A percentile compares a stretch with the other conserved stretches of the same genome.
These are phyloP conservation scores for Catajapyx aquilonaris DNA, from an alignment of 1,140 invertebrate species.

Conservation along the genomic window DNA sequence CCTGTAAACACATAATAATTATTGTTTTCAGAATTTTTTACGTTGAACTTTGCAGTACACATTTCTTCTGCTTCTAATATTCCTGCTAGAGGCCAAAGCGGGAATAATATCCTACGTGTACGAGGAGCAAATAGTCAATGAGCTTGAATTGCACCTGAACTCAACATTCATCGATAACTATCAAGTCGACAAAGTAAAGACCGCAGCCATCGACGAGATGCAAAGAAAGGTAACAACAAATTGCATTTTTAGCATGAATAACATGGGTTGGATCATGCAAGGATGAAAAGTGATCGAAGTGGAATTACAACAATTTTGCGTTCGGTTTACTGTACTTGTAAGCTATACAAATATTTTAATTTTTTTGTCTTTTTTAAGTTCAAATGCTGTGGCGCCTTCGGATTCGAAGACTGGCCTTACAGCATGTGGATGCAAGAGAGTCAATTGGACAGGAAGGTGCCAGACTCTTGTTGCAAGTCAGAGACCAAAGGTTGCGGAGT, in stretches of 20 bases:
- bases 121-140: constrained; percentile 49
- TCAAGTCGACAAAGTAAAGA: constrained; percentile 36
- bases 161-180: constrained; percentile 52
- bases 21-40: too few species aligned
- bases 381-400: constrained; percentile 55
- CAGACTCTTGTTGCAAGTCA: constrained; percentile 67
- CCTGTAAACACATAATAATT: too few species aligned
- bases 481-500: constrained; percentile 38
- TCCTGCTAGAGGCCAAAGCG: constrained; percentile 53
- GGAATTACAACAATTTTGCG: too few species aligned
- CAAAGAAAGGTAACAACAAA: constrained; percentile 56
- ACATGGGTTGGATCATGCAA: too few species aligned
- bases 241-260: too few species aligned
- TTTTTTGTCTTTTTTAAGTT: constrained; percentile 31
- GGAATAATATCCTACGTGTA: constrained; percentile 63
- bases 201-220: constrained; percentile 53
- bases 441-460: constrained; percentile 31
- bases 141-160: constrained; percentile 50
- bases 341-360: too few species aligned
- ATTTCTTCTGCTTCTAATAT: constrained; percentile 51
- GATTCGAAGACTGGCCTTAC: constrained; percentile 48
- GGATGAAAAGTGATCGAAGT: too few species aligned
- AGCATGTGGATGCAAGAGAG: constrained; percentile 35
- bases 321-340: too few species aligned
- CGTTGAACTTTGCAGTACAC: constrained; percentile 42